Evolutionary conservation across 2,113 vertebrate genomes (phyloP), one percentile per base, ranked within the genome.

Genomic region (Erythrolamprus reginae): DNA sequence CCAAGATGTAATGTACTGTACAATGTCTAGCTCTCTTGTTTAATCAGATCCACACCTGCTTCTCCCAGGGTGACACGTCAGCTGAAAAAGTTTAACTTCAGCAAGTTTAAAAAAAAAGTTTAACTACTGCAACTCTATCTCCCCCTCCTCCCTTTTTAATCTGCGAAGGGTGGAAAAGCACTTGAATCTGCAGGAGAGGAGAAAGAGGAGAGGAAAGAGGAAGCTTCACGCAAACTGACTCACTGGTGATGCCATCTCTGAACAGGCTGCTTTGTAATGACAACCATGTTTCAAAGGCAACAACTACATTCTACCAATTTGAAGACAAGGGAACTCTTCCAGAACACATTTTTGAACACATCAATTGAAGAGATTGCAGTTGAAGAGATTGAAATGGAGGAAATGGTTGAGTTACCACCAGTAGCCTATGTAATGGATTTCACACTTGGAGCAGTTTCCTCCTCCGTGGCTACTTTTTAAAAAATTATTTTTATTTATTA

Each of bases 1-100:
- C 87, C 92, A 90, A 89, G 89, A 89, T 89, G 91, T 95, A 95
- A 96, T 94, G 91, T 92, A 70, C 88, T 93, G 93, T 50, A 93
- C 89, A 88, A 42, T 82, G 91, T 93, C 92, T 94, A 92, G 92
- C 94, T 95, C 24, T 87, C 85, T 93, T 85, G 91, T 91, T 94
- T 95, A 96, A 95, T 94, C 95, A 95, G 93, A 95, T 93, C 91
- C 93, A 93, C 95, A 96, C 94, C 23, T 82, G 89, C 50, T 1
- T 91, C 91, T 95, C 93, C 90, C 88, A 90, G 88, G 88, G 90
- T 94, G 93, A 93, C 92, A 95, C 83, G 61, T 90, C 92, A 88
- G 90, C 93, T 94, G 93, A 89, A 92, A 91, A 95, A 94, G 90
- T 95, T 94, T 92, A 94, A 94, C 91, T 93, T 89, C 65, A 94